Base-by-base conservation (phyloP, 2,113 vertebrate species). In the Ammodytes marinus region DNA sequence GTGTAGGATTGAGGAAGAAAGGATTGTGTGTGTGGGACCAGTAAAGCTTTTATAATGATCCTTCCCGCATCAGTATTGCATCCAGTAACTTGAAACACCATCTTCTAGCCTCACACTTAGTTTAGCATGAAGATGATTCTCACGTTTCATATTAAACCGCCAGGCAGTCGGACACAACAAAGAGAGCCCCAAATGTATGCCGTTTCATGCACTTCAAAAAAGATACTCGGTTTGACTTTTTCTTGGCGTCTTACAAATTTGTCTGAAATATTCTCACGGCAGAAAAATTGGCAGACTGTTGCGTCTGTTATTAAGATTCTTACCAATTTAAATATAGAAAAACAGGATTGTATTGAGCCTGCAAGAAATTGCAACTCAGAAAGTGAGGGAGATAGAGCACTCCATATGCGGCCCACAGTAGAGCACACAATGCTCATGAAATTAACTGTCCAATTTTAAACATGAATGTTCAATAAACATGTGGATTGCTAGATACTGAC, bases 61-160 rank as follows among this genome's bases (percentile, higher is more conserved):
- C n/a, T 60, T 71, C 57, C 40, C 1, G 50, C 71, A 77, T 79
- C 64, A 53, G 46, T 52, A 45, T 74, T 79, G 58, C 42, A 80
- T 59, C 37, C 37, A 52, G 82, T 79, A 89, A 88, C 46, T 66
- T 45, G 79, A 90, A 39, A 63, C 74, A 75, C 5, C 9, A 54
- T 71, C 27, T 27, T 68, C 19, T 4, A 43, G 12, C 42, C 10
- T 46, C 52, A 49, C 45, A 68, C 75, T 60, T 54, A 69, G n/a
- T 61, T 84, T 54, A 69, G 19, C 12, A 27, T 78, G 17, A 72
- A 77, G 42, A 49, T 11, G 11, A 65, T 61, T 72, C 19, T 40
- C 52, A 43, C 35, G n/a, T 82, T 67, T 73, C 65, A 67, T 13
- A 37, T 12, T 35, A 70, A 77, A 15, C 12, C n/a, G 43, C 5